Base-by-base conservation (phyloP, 2,888 invertebrate genomes). In the Pollenia amentaria region DNA sequence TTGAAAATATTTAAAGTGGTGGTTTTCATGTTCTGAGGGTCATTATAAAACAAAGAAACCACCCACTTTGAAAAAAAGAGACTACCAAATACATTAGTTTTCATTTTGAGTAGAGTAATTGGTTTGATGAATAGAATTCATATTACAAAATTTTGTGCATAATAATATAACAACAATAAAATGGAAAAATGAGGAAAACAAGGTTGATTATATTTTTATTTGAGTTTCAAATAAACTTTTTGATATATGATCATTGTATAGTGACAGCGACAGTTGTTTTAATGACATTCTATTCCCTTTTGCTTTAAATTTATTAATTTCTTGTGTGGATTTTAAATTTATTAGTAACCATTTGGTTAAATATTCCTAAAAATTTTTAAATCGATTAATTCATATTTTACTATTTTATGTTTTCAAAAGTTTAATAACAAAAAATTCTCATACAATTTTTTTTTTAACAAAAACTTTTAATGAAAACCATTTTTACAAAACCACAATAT, bases 1-100 rank as follows among this genome's bases (percentile, higher is more conserved):
- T 73, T 73, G n/a, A 14, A 69, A 72, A 77, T 60, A 83, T 65
- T 83, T 82, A 62, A 79, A 79, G 86, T 86, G 86, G 86, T 83
- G 70, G 86, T 86, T 83, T 82, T 72, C 38, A 64, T 51, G 55
- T 55, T 48, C 75, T 51, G 46, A 57, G 65, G 55, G 29, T 48
- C 10, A 42, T 51, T 55, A 57, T 29, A 11, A 16, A 53, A 48
- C 40, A 73, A 69, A 42, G 44, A 70, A 69, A 70, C 48, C 67
- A 78, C 85, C 81, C 81, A 77, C 48, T 55, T 78, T 80, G 55
- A 42, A 14, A 67, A 46, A 12, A 12, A 9, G n/a, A n/a, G 51
- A 16, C 9, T 10, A 16, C 2, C 10, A 29, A 29, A 16, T 1
- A n/a, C n/a, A 14, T 62, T 38, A 48, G 14, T 75, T 69, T 46